These are phyloP conservation scores for Cantharis lateralis DNA, from an alignment of 2,888 invertebrate genomes.

Conservation along the genomic window DNA sequence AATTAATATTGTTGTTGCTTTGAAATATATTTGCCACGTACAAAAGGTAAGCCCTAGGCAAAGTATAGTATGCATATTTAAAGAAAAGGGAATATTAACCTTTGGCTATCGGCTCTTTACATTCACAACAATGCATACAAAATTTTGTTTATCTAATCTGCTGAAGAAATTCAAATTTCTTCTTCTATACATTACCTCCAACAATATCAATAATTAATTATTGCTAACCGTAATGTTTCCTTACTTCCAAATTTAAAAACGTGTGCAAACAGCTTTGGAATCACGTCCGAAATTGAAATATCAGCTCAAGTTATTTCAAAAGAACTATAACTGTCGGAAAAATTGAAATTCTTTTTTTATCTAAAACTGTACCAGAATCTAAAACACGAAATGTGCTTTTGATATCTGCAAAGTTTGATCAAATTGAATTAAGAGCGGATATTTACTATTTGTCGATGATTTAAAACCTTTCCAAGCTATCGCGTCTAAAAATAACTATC, in stretches of 20 bases:
- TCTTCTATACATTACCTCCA: background rate
- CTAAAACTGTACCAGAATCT: background rate
- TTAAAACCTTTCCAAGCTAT: too few species aligned
- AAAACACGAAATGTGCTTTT: background rate
- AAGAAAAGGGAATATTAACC: background rate
- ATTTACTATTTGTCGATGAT: background rate
- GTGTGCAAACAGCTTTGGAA: background rate
- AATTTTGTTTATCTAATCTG: background rate
- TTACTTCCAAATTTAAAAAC: background rate
- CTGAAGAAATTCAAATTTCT: background rate
- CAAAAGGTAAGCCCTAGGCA: background rate
- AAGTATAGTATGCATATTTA: background rate
- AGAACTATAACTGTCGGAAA: background rate
- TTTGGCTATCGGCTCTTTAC: background rate
- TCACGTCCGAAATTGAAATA: background rate
- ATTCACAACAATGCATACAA: background rate
- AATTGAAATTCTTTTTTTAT: background rate
- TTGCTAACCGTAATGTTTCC: background rate
- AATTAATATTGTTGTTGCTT: background rate
- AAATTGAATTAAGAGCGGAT: background rate
- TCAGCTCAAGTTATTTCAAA: conserved; percentile 3
- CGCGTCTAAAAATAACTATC: too few species aligned
- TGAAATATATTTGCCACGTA: background rate
- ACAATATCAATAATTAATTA: background rate
- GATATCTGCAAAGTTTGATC: background rate